These are phyloP conservation scores for Montipora cactus DNA, from an alignment of 64 coral and sea anemone species.

Conservation along the genomic window DNA sequence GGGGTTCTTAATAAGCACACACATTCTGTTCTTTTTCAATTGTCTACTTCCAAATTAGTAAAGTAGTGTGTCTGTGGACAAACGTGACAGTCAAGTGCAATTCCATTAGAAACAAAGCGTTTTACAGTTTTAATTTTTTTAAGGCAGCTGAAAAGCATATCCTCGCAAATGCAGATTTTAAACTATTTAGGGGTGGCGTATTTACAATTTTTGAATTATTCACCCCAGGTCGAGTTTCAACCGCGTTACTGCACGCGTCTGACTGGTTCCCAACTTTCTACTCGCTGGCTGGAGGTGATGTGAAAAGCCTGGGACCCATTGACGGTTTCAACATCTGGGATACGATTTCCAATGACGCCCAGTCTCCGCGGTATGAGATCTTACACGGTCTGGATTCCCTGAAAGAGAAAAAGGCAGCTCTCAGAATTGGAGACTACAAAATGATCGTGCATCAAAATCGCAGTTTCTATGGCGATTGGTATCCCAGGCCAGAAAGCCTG, in stretches of 20 bases:
- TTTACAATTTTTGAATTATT: neutral
- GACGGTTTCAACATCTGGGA: conserved; percentile 95
- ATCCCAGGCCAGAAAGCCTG: conserved; percentile 72
- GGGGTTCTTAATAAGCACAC: no score
- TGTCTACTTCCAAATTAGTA: no score
- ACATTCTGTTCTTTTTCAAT: no score
- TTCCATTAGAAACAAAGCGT: no score
- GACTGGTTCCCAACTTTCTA: conserved; percentile 90
- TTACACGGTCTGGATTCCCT: conserved; percentile 92
- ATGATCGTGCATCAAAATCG: conserved; percentile 89
- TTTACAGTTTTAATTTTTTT: no score
- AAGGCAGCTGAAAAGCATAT: no score
- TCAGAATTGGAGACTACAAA: conserved; percentile 97
- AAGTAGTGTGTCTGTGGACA: no score
- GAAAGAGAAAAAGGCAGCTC: conserved; percentile 77
- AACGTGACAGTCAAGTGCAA: no score
- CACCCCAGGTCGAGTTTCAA: conserved; percentile 78
- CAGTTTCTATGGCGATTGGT: conserved; percentile 95
- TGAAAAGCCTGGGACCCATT: conserved; percentile 45
- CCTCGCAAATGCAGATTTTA: no score
- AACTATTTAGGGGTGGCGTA: no score
- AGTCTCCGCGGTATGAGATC: conserved; percentile 89
- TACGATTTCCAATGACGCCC: conserved; percentile 64
- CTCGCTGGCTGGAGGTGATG: conserved; percentile 67
- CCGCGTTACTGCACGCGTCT: conserved; percentile 80